phyloP scores from a whole-genome alignment of 2,797 vertebrate genomes.

The Molothrus ater region DNA sequence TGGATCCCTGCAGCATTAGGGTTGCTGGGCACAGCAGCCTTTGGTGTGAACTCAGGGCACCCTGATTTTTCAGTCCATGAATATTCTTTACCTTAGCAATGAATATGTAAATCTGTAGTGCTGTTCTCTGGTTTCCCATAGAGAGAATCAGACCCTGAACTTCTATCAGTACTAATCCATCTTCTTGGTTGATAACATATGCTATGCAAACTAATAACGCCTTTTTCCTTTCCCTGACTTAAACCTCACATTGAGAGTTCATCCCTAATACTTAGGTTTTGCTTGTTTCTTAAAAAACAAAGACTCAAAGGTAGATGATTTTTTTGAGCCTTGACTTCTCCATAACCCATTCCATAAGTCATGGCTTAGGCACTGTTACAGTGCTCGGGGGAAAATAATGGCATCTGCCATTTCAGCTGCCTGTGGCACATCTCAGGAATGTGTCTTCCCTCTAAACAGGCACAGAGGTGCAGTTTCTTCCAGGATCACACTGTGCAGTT shows the following conservation, averaged over 20 bases:
- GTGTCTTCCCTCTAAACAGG: background rate
- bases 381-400: background rate
- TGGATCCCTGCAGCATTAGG: background rate
- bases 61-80: background rate
- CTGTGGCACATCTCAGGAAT: background rate
- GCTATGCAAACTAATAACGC: background rate
- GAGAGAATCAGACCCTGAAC: background rate
- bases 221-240: background rate
- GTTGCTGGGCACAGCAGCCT: background rate
- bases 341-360: background rate
- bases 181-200: background rate
- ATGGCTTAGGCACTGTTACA: background rate
- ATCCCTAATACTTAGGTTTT: background rate
- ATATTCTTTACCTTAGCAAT: background rate
- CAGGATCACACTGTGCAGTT: background rate
- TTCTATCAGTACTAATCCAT: background rate
- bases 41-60: background rate
- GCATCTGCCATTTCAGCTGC: background rate
- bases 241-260: background rate
- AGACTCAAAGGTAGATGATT: background rate
- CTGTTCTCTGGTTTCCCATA: background rate
- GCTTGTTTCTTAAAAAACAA: background rate
- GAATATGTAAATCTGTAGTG: background rate
- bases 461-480: background rate
- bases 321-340: background rate